Base-by-base conservation (phyloP, 2,113 vertebrate genomes). In the Pteropus alecto region DNA sequence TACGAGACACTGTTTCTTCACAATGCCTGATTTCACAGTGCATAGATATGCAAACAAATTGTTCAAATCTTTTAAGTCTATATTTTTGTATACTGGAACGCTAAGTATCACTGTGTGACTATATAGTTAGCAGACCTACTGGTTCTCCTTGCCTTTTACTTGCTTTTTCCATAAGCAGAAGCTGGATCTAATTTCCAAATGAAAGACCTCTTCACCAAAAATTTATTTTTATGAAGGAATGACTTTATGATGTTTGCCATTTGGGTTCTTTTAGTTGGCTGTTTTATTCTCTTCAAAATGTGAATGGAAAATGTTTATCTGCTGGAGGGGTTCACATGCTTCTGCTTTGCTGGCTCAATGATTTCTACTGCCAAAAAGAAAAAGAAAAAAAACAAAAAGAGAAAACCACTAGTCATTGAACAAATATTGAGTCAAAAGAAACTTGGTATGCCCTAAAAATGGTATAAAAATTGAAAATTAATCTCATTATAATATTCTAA, bases 131-230 rank as follows among this genome's bases (percentile, higher is more conserved):
- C 65, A 97, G 94, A 95, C 89, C 83, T 95, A 84, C 61, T 93
- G 85, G 1, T 41, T 96, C 93, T 94, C 70, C 58, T 65, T 94
- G n/a, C 12, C 33, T 91, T 95, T 93, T 89, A 95, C 88, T 98
- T 94, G 93, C 68, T 97, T 97, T 98, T 97, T 96, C 79, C 13
- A 95, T 93, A 91, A 97, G 97, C 93, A 92, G 89, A 98, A 97
- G 98, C 98, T 98, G 98, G 98, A 98, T 98, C 98, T 96, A 98
- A 98, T 98, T 98, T 98, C 97, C 95, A 98, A 98, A 98, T 97
- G 97, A 98, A 98, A 98, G 97, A 97, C 96, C 96, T 97, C 97
- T 98, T 97, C 90, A 96, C 98, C 85, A 73, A 97, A 98, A 97
- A 97, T 97, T 97, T 98, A 97, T 98, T 98, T 98, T 98, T 98